Evolutionary conservation across 1,140 invertebrate species (phyloP).

Genomic region (Drosophila arawakana): DNA sequence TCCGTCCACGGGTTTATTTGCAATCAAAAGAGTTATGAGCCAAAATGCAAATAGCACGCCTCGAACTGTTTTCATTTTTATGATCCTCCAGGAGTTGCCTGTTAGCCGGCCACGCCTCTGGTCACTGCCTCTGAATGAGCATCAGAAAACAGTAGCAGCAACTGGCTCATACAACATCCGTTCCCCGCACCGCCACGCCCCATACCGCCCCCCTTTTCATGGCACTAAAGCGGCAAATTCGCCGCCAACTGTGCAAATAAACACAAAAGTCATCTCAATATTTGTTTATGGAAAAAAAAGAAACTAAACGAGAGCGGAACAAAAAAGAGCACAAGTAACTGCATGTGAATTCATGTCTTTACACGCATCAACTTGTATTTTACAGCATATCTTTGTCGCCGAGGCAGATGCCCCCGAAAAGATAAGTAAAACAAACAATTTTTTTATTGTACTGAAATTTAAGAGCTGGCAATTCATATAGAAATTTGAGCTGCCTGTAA

Average conservation of each 20-base stretch:
- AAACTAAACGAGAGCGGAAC: slow-evolving; percentile 54
- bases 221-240: slow-evolving; percentile 61
- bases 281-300: slow-evolving; percentile 51
- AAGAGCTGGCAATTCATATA: no score
- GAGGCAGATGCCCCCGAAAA: not conserved
- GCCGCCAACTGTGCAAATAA: slow-evolving; percentile 77
- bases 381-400: not conserved
- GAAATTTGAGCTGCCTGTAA: no score
- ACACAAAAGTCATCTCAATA: slow-evolving; percentile 52
- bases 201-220: no score
- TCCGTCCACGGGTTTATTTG: slow-evolving; percentile 62
- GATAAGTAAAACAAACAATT: no score
- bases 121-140: slow-evolving; percentile 16
- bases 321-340: slow-evolving; percentile 57
- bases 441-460: no score
- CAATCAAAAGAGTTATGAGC: slow-evolving; percentile 82
- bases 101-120: slow-evolving; percentile 12
- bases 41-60: slow-evolving; percentile 75
- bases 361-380: slow-evolving; percentile 11
- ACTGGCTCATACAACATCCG: not conserved
- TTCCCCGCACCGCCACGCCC: not conserved
- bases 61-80: slow-evolving; percentile 61
- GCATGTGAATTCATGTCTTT: slow-evolving; percentile 39
- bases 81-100: slow-evolving; percentile 44
- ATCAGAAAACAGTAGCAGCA: slow-evolving; percentile 35